phyloP scores from a whole-genome alignment of 1,140 invertebrate species.

The Drosophila auraria region DNA sequence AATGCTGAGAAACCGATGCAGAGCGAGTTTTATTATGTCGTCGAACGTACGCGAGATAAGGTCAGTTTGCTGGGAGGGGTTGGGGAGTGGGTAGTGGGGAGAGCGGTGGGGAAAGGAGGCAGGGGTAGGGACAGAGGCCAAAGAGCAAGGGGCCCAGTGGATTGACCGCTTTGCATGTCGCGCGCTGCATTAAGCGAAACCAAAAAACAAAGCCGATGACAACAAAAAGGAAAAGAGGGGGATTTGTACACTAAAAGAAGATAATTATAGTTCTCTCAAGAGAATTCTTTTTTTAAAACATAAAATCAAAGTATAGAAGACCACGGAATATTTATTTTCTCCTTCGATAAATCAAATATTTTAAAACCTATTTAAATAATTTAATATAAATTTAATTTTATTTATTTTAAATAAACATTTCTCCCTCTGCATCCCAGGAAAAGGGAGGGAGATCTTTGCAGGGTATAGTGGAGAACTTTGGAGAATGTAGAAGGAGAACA shows the following conservation, averaged over 20 bases:
- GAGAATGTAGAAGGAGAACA: conserved; percentile 4
- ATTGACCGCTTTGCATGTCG: conserved; percentile 67
- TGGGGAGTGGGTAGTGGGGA: not conserved
- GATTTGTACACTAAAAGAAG: conserved; percentile 16
- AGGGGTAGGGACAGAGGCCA: conserved; percentile 1
- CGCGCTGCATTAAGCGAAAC: conserved; percentile 76
- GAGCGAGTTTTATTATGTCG: conserved; percentile 78
- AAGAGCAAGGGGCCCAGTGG: conserved; percentile 42
- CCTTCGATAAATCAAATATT: not conserved
- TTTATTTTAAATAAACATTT: too few relatives aligned
- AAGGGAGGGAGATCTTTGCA: not conserved
- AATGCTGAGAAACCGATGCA: conserved; percentile 55
- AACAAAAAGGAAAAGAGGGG: conserved; percentile 20
- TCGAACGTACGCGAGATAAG: conserved; percentile 57
- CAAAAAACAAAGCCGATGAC: conserved; percentile 49
- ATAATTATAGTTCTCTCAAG: fast-evolving
- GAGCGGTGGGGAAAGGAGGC: not conserved
- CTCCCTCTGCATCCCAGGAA: not conserved
- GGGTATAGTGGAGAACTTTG: not conserved
- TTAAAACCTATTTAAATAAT: not conserved
- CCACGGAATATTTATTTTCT: too few relatives aligned
- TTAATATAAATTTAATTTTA: too few relatives aligned
- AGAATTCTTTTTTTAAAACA: too few relatives aligned
- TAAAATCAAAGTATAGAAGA: not conserved
- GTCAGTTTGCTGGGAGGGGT: conserved; percentile 21